Conservation (phyloP, 2,888 invertebrate genomes). For the Penaeus monodon region DNA sequence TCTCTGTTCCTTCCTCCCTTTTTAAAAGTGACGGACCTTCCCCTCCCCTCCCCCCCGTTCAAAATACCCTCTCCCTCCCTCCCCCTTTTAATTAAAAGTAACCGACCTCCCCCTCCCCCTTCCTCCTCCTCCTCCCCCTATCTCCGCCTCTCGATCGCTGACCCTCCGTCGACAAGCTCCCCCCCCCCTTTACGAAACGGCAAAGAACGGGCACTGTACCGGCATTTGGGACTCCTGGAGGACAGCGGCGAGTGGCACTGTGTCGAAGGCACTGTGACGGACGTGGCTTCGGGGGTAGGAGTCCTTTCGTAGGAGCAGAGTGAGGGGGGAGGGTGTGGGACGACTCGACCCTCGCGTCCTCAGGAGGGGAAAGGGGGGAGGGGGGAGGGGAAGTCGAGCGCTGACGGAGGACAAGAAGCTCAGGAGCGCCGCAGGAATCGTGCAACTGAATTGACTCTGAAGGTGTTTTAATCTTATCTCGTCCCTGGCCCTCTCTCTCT, state of each 20-base stretch:
- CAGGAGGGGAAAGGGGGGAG: too few species aligned
- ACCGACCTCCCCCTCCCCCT: background rate
- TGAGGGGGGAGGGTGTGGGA: background rate
- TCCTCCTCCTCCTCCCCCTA: background rate
- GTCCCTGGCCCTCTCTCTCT: too few species aligned
- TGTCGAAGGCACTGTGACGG: background rate
- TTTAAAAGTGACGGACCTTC: background rate
- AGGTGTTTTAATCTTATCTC: too few species aligned
- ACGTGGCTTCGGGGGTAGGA: too few species aligned
- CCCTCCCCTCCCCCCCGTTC: background rate
- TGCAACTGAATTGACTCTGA: too few species aligned
- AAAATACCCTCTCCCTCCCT: background rate
- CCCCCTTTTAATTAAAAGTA: background rate
- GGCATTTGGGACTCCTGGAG: background rate
- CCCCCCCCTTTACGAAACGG: background rate
- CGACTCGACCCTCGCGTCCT: background rate
- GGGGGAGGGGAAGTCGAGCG: too few species aligned
- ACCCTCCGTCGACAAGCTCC: background rate
- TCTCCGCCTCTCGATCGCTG: background rate
- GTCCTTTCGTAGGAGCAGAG: background rate
- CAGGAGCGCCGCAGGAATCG: too few species aligned
- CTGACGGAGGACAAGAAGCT: too few species aligned
- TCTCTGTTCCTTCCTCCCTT: background rate
- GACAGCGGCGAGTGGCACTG: background rate
- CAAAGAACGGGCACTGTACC: slow-evolving; percentile 2